Evolutionary conservation across 2,113 vertebrate species (phyloP), one percentile per base, ranked within the genome.

Genomic region (Nothobranchius kuhntae): DNA sequence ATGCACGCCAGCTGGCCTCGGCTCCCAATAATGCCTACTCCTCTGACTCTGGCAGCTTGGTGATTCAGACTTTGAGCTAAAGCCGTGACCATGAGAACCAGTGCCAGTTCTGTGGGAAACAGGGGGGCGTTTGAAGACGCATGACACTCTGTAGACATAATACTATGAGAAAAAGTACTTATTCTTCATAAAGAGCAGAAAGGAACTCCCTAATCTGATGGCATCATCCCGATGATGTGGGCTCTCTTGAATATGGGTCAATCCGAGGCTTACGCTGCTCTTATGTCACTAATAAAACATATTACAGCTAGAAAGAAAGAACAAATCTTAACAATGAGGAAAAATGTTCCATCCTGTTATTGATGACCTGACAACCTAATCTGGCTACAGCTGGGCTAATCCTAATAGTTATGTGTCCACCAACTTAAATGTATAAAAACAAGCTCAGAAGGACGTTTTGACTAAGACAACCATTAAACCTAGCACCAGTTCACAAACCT

Each of bases 101-200:
- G 30, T 65, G 38, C 38, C n/a, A 30, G 50, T 61, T 75, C 61
- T 82, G 78, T 90, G 89, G 79, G 84, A 91, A 91, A 84, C 57
- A 53, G 68, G 79, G 84, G 89, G 84, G 87, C 35, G 84, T 84
- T 79, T 21, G 50, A 75, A 68, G 80, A 61, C 61, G 63, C 54
- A 40, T 40, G 38, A 40, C 38, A 40, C 73, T 46, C 26, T 9
- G 64, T 59, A 66, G 73, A 66, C 61, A 61, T n/a, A 53, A 26
- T 2, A 12, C 21, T 45, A 4, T 50, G 48, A 65, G 38, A 60
- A 30, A 53, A 56, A 63, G n/a, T 9, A 24, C 53, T 17, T 46
- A 7, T 48, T 68, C 68, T 56, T 46, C 21, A 3, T 7, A 55
- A 70, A 68, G 65, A 85, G 53, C 13, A 38, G 50, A 54, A 15